A percentile compares a stretch with the other conserved stretches of the same genome.
Evolutionary conservation across 2,888 invertebrate genomes (phyloP).

Genomic region (Drosophila ustulata): DNA sequence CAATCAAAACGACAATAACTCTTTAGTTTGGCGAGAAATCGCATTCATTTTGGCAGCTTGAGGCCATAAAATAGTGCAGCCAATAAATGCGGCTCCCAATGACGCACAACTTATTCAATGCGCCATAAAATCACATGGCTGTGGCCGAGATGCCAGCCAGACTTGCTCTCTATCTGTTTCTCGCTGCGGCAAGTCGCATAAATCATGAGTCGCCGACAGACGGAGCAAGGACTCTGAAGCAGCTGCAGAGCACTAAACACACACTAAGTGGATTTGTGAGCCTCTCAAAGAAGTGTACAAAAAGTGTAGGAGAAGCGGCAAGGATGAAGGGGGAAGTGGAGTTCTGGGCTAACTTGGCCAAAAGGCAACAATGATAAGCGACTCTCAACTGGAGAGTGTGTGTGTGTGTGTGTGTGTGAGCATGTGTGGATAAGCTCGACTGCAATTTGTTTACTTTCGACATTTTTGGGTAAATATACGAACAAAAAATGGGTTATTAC

Average conservation of each 20-base stretch:
- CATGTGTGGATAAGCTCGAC: slow-evolving; percentile 67
- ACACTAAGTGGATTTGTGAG: slow-evolving; percentile 78
- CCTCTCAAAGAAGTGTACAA: slow-evolving; percentile 21
- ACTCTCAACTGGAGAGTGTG: slow-evolving; percentile 16
- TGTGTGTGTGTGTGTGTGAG: slow-evolving; percentile 31
- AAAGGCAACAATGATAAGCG: slow-evolving; percentile 71
- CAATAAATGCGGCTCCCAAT: slow-evolving; percentile 57
- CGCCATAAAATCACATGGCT: slow-evolving; percentile 58
- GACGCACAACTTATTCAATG: slow-evolving; percentile 73
- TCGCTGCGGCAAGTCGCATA: slow-evolving; percentile 35
- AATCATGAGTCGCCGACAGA: slow-evolving; percentile 55
- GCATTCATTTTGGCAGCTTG: neutral
- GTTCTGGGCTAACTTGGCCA: neutral
- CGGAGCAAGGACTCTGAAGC: slow-evolving; percentile 16
- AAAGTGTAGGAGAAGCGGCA: slow-evolving; percentile 9
- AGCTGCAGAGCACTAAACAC: slow-evolving; percentile 56
- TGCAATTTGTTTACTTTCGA: slow-evolving; percentile 82
- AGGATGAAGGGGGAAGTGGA: no score
- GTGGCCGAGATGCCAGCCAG: neutral
- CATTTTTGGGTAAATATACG: slow-evolving; percentile 70
- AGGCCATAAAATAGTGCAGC: slow-evolving; percentile 59
- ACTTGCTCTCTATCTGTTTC: neutral
- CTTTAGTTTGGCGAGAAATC: neutral
- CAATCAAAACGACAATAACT: slow-evolving; percentile 21
- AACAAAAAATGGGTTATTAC: slow-evolving; percentile 71